Base-by-base conservation (phyloP, 2,888 invertebrate genomes). In the Mythimna pallens region DNA sequence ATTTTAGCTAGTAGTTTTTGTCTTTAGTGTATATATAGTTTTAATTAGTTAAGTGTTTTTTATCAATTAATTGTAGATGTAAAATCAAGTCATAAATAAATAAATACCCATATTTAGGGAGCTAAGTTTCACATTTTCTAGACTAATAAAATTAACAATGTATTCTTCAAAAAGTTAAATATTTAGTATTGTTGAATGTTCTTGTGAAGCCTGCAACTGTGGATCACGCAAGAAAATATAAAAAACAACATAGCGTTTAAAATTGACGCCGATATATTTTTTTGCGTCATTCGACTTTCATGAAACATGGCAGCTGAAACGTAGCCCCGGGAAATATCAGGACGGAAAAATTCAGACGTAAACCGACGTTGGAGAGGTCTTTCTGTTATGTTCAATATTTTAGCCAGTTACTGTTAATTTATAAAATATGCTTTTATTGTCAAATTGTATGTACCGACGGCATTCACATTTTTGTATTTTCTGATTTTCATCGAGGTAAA, bases 271-370 rank as follows among this genome's bases (percentile, higher is more conserved):
- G n/a, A 34, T 10, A 8, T 58, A 12, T 52, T 57, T 71, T n/a
- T 79, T 63, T 52, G 58, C 59, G 30, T 9, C 10, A 64, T 58
- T 52, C 20, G 30, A 47, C 10, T 50, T 58, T 14, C 43, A 59
- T 36, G 36, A 43, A 80, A 79, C 43, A 64, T 76, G 80, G 6
- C 36, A 64, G 58, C 30, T 52, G 63, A 50, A 73, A 72, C 63
- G 14, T 63, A 80, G 75, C 80, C 58, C n/a, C 52, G 63, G 58
- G 63, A 58, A 63, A 58, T 80, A 80, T 22, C 34, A 34, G 20
- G 25, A 30, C 52, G 58, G 58, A 52, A 63, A 36, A 73, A 47
- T 52, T 73, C 43, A n/a, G 43, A 80, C 57, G 52, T 20, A 22
- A 52, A 52, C 47, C 50, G 43, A 63, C n/a, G 17, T 58, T 52